Base-by-base conservation (phyloP, 23 tunicate genomes). In the Ciona savignyi region DNA sequence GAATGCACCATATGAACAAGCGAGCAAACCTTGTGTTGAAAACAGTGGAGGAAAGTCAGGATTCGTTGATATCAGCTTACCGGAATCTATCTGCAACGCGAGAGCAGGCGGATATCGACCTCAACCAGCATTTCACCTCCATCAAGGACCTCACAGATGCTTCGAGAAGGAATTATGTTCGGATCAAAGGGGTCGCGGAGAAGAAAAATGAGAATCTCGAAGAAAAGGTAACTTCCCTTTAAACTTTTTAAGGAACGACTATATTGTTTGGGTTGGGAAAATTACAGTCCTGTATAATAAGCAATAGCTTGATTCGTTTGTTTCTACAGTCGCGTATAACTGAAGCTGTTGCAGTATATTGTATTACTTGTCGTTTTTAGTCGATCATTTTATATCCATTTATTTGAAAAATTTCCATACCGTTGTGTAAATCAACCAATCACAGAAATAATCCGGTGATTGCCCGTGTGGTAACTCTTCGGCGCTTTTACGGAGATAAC, bases 161-260 rank as follows among this genome's bases (percentile, higher is more conserved):
- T 49, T 65, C 78, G 1, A 84, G 77, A 77, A 71, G 70, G 33
- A 76, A 72, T 64, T 49, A 35, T 26, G 63, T 84, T 19, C 49
- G 90, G 20, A 77, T 84, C 26, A 84, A 84, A 88, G 85, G 88
- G 0, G 73, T 88, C 6, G 79, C 78, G 4, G 96, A 88, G 71
- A 78, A 82, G 33, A 28, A 62, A 35, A 63, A 70, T 23, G 96
- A 88, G 51, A 66, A 77, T 32, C 30, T 84, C 25, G 82, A 62
- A 29, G 84, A 77, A 77, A 77, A 77, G 78, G 90, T 78, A 60
- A 72, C 29, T 68, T 19, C 60, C 19, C 15, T 65, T 15, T 23
- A 65, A n/a, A n/a, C n/a, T n/a, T 20, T 66, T 63, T 11, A 15
- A 23, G 19, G n/a, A 15, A 65, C n/a, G 20, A 23, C 9, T 11